Evolutionary conservation across 2,888 invertebrate genomes (phyloP).

Genomic region (Platerodrilus igneus): DNA sequence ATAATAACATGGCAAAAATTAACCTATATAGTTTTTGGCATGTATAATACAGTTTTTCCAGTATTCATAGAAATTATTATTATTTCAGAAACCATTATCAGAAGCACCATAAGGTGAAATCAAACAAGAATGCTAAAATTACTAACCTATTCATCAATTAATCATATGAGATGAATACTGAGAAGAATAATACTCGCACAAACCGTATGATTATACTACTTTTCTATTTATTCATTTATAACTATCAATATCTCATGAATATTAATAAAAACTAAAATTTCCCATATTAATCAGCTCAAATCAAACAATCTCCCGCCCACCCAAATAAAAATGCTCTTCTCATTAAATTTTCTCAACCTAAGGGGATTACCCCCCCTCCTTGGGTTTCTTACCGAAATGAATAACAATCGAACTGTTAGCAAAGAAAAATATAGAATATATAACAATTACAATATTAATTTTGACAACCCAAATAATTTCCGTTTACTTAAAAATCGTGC

Average conservation of each 20-base stretch:
- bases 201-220: conserved; percentile 30
- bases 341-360: no score
- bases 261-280: conserved; percentile 49
- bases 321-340: no score
- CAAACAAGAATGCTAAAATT: conserved; percentile 51
- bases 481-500: no score
- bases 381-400: no score
- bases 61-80: conserved; percentile 47
- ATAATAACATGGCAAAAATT: conserved; percentile 64
- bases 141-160: conserved; percentile 60
- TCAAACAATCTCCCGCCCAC: no score
- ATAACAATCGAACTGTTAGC: no score
- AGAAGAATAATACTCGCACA: conserved; percentile 27
- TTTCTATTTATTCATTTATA: conserved; percentile 41
- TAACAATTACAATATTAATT: no score
- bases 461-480: no score
- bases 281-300: no score
- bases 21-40: conserved; percentile 55
- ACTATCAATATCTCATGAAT: conserved; percentile 48
- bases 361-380: no score
- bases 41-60: conserved; percentile 41
- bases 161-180: conserved; percentile 55
- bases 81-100: conserved; percentile 49
- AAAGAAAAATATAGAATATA: no score
- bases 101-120: conserved; percentile 51